Evolutionary conservation across 2,113 vertebrate genomes (phyloP), one percentile per base, ranked within the genome.

Genomic region (Neomonachus schauinslandi): DNA sequence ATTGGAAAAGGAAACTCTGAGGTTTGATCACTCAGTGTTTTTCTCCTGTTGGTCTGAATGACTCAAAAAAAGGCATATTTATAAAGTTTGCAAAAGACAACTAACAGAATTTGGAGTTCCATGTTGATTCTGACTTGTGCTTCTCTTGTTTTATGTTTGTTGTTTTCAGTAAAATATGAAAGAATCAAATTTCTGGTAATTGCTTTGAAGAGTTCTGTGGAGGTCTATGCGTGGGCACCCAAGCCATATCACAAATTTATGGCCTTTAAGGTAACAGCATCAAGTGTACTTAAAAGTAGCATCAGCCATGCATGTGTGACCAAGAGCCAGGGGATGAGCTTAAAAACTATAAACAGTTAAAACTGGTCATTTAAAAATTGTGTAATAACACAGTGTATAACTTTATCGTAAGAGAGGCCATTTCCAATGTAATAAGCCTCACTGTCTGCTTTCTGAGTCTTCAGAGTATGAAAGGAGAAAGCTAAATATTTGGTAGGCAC

Each of bases 201-300:
- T 98, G 99, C 99, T 89, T 98, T 99, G 99, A 99, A 99, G 99
- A 99, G 99, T 99, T 99, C 99, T 21, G 99, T 99, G 98, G 99
- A 99, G 99, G 99, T 99, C 93, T 99, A 99, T 97, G 99, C 99
- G 28, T 99, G 99, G 99, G 99, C 99, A 16, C 99, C 99, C n/a
- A 99, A 99, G 97, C 99, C 99, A 93, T 99, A 99, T 98, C 99
- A 99, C 98, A 99, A 99, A 98, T 99, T 99, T 98, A 99, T 99
- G 99, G 99, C 99, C 98, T 99, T 99, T 98, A 99, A 99, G 99
- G 99, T 99, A 99, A 99, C 92, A 91, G 18, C 83, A 36, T 81
- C 42, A 81, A 42, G 11, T 87, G 8, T 4, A 7, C 21, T 74
- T 53, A 46, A 51, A 94, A 88, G 51, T 42, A 49, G 19, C 10